phyloP scores from a whole-genome alignment of 1,140 invertebrate genomes.

The Eumeta japonica region DNA sequence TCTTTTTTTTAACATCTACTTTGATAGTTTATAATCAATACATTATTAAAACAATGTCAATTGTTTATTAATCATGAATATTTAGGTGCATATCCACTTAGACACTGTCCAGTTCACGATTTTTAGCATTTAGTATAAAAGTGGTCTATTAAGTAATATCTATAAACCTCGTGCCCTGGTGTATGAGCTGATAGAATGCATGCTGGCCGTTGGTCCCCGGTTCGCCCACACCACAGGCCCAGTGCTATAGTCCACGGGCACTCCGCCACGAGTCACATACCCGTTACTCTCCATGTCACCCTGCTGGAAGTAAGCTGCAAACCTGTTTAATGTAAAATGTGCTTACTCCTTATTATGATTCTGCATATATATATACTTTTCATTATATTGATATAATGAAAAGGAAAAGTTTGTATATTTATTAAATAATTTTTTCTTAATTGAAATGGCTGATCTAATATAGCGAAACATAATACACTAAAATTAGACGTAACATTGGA shows the following conservation, averaged over 20 bases:
- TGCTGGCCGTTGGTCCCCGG: conserved; percentile 99
- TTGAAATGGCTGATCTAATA: no score
- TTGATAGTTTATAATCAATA: no score
- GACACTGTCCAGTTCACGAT: neutral
- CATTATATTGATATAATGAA: no score
- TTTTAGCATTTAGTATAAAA: neutral
- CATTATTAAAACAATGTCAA: no score
- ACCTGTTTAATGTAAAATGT: conserved; percentile 54
- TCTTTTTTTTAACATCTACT: no score
- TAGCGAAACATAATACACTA: no score
- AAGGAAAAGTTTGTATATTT: no score
- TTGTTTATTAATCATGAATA: neutral
- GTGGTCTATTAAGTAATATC: neutral
- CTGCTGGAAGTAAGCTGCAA: conserved; percentile 99
- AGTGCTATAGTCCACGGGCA: conserved; percentile 77
- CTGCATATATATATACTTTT: no score
- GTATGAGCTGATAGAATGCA: conserved; percentile 96
- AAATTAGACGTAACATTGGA: no score
- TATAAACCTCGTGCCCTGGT: conserved; percentile 71
- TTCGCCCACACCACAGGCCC: conserved; percentile 95
- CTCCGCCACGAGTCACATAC: conserved; percentile 79
- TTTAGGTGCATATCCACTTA: neutral
- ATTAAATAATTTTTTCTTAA: no score
- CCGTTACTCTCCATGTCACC: conserved; percentile 99
- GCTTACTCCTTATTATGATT: neutral